Evolutionary conservation across 2,113 vertebrate genomes (phyloP), one percentile per base, ranked within the genome.

Genomic region (Uropsilus gracilis): DNA sequence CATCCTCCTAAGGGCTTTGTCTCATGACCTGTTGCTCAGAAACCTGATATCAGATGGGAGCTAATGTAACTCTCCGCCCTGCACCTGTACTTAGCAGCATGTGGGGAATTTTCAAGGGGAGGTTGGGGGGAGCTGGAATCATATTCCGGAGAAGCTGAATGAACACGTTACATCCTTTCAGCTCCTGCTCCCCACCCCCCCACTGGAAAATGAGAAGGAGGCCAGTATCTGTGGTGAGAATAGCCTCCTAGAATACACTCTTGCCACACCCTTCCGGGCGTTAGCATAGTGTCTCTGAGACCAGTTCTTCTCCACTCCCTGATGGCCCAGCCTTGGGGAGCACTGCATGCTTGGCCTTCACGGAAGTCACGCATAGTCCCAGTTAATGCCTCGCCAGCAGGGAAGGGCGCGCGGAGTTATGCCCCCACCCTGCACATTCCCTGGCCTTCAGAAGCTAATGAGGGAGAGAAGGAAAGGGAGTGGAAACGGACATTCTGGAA

Each of bases 401-500:
- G n/a, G 94, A 77, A 50, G 17, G 55, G 11, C n/a, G n/a, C n/a
- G n/a, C n/a, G 30, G 37, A 1, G 4, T 90, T 64, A 72, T 7
- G 73, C 18, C 59, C 30, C 64, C n/a, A 32, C 76, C 8, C 61
- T 87, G 8, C 59, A 85, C 68, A 93, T 92, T 89, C 20, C 42
- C 26, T 88, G 90, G 53, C 34, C 57, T 81, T 94, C 16, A 75
- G n/a, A 39, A 94, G 63, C 13, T 90, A 86, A 94, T 68, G 8
- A 32, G 18, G 3, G 12, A 8, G 18, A 34, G 42, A 78, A 78
- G 48, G 34, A 84, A 77, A 71, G 24, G n/a, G 85, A 86, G 85
- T 68, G 83, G 82, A 87, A 91, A 66, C 42, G 87, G 61, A 89
- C 11, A 42, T 37, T 87, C 53, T 39, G 7, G 77, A 95, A 86